Base-by-base conservation (phyloP, 23 tunicate genomes). In the Ciona savignyi region DNA sequence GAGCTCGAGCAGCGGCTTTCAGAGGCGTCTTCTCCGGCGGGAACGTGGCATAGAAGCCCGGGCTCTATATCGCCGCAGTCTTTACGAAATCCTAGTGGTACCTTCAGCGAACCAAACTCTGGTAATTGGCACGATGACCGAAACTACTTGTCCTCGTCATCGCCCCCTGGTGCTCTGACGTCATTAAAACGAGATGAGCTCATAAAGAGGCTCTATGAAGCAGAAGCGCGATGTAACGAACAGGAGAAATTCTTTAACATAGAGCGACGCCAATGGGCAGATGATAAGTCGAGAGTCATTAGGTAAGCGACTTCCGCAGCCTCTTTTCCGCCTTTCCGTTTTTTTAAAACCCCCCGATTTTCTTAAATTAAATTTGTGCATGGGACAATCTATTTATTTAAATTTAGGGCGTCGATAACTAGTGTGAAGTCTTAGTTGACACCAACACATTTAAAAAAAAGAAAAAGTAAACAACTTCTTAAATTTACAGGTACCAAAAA, bases 1-100 rank as follows among this genome's bases (percentile, higher is more conserved):
- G 80, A 74, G 19, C 75, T 82, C 1, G 85, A 81, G 67, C 87
- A 70, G 2, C 80, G 64, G 29, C 70, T 82, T 4, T 51, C 78
- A 22, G 87, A 27, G 34, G 56, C 69, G 6, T 15, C 69, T 29
- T 23, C 32, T 23, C 34, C 25, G 11, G 20, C 51, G 2, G 27
- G 30, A 30, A 21, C 76, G 42, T 23, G 35, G 49, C 49, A 29
- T 24, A 15, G 11, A 42, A 42, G 9, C 15, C 56, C 56, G 15
- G 51, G 29, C 23, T 23, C 34, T 32, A 29, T 68, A 27, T 3
- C 6, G 6, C 27, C 72, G 35, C 35, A 20, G 26, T 6, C 28
- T 25, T 4, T n/a, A n/a, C 67, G 67, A n/a, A 25, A 6, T 4
- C 15, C 6, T 25, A n/a, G 28, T 25, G 28, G 23, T 9, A 11